Evolutionary conservation across 92 coral and sea anemone genomes (phyloP).

Genomic region (Galaxea fascicularis): DNA sequence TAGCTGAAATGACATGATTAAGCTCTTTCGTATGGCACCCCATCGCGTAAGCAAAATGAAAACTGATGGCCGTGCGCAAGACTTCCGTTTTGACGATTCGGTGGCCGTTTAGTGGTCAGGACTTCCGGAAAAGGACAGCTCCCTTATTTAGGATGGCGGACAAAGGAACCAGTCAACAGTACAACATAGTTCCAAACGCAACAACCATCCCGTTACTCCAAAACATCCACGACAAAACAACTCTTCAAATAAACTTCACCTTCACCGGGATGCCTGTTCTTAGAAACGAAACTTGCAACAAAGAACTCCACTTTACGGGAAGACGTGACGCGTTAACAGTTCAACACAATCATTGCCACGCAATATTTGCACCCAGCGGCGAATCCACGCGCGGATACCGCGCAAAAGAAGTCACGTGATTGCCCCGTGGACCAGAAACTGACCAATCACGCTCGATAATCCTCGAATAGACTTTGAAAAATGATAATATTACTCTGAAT

Average conservation of each 20-base stretch:
- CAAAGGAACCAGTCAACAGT: neutral
- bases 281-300: neutral
- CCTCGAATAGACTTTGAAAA: slow-evolving; percentile 37
- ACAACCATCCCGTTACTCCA: neutral
- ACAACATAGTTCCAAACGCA: neutral
- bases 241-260: neutral
- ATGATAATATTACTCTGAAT: slow-evolving; percentile 21
- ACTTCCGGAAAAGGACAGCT: neutral
- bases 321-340: neutral
- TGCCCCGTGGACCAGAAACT: slow-evolving; percentile 24
- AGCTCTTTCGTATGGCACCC: neutral
- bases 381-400: slow-evolving; percentile 52
- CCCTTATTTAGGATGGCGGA: neutral
- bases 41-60: neutral
- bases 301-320: neutral
- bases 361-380: neutral
- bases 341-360: slow-evolving; percentile 17
- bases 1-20: slow-evolving; percentile 8
- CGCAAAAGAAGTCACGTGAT: slow-evolving; percentile 36
- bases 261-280: neutral
- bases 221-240: neutral
- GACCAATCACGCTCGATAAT: slow-evolving; percentile 32
- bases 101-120: neutral
- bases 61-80: neutral
- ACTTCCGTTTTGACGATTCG: neutral